Percentiles rank a stretch among this genome's conserved stretches.
phyloP scores from a whole-genome alignment of 2,113 vertebrate genomes.

The Martes martes region DNA sequence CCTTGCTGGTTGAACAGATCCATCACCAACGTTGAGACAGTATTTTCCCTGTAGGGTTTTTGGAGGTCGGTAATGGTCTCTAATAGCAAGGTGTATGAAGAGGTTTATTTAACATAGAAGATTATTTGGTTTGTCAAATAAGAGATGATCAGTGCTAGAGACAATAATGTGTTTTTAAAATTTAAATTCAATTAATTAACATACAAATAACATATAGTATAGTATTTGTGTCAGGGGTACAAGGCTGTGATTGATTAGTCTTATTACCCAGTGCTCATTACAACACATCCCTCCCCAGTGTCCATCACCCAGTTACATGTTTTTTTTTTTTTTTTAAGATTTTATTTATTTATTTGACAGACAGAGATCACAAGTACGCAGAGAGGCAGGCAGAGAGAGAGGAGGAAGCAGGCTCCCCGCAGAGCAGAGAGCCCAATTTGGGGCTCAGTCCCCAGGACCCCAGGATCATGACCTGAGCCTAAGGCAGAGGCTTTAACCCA shows the following conservation, averaged over 20 bases:
- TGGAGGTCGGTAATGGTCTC: not conserved
- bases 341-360: too few relatives aligned
- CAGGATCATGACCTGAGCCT: too few relatives aligned
- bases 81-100: not conserved
- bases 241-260: not conserved
- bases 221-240: not conserved
- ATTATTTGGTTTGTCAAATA: slow-evolving; percentile 25
- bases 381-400: too few relatives aligned
- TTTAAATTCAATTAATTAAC: not conserved
- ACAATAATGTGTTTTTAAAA: not conserved
- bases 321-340: not conserved
- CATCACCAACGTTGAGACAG: not conserved
- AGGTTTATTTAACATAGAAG: not conserved
- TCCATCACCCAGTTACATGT: not conserved
- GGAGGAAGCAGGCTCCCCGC: too few relatives aligned
- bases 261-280: not conserved
- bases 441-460: too few relatives aligned
- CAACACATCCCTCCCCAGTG: not conserved
- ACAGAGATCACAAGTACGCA: too few relatives aligned
- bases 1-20: not conserved
- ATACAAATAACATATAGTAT: not conserved
- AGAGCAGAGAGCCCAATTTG: too few relatives aligned
- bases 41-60: not conserved
- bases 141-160: not conserved
- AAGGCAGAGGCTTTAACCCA: too few relatives aligned